Evolutionary conservation across 2,113 vertebrate genomes (phyloP).

Genomic region (Cephalopholis sonnerati): DNA sequence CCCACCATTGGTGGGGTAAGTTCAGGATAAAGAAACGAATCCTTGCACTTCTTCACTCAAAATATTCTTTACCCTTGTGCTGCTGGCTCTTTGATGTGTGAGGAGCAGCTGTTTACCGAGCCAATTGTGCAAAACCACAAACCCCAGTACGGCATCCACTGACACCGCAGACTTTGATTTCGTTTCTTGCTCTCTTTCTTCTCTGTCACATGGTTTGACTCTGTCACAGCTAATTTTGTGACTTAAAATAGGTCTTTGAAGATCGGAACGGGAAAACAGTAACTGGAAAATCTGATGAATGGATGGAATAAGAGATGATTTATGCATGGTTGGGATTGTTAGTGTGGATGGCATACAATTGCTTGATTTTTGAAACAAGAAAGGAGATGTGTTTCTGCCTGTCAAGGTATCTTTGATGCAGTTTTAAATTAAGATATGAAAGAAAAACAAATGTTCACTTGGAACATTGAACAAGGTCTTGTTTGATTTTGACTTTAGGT

Average conservation of each 20-base stretch:
- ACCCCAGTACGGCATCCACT: conserved; percentile 53
- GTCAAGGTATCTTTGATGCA: not conserved
- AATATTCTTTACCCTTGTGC: conserved; percentile 42
- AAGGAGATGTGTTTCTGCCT: not conserved
- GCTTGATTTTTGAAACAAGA: not conserved
- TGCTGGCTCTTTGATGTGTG: conserved; percentile 64
- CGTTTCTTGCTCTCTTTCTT: conserved; percentile 53
- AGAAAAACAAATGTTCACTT: not conserved
- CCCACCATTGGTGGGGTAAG: conserved; percentile 9
- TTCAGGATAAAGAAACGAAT: conserved; percentile 42
- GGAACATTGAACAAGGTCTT: not conserved
- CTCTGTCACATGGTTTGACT: conserved; percentile 54
- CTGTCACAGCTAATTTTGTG: conserved; percentile 56
- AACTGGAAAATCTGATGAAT: conserved; percentile 34
- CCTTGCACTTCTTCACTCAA: conserved; percentile 31
- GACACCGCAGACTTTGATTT: conserved; percentile 72
- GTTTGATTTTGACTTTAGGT: not conserved
- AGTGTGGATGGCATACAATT: conserved; percentile 4
- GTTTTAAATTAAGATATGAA: not conserved
- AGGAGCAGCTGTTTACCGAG: conserved; percentile 72
- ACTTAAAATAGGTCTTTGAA: conserved; percentile 63
- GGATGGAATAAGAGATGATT: conserved; percentile 38
- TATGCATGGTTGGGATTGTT: conserved; percentile 29
- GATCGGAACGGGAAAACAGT: conserved; percentile 42
- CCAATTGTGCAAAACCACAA: conserved; percentile 64